Percentiles rank a stretch among this genome's conserved stretches.
Evolutionary conservation across 2,113 vertebrate species (phyloP).

Genomic region (Plestiodon gilberti): DNA sequence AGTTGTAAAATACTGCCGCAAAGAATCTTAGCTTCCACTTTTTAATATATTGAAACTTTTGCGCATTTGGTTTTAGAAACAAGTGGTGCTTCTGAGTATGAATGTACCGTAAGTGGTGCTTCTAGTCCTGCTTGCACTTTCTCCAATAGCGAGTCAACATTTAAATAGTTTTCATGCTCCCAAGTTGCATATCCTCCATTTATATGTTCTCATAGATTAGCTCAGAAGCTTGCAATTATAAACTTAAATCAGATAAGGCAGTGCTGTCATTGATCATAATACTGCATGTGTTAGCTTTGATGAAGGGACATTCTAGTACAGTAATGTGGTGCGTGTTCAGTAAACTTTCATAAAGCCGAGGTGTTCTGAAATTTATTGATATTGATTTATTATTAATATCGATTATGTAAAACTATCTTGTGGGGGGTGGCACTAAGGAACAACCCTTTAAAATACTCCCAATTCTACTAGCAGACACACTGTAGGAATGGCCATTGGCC

Average conservation of each 20-base stretch:
- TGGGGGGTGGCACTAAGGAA: not conserved
- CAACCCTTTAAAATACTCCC: not conserved
- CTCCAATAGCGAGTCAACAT: not conserved
- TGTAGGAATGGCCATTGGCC: not conserved
- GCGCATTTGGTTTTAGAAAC: slow-evolving; percentile 10
- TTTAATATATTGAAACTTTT: not conserved
- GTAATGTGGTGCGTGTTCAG: not conserved
- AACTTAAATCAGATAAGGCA: not conserved
- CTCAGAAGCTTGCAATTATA: slow-evolving; percentile 15
- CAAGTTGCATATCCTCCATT: not conserved
- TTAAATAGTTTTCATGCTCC: not conserved
- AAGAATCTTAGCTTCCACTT: not conserved
- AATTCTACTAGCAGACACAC: not conserved
- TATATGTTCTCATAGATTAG: not conserved
- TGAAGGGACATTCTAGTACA: not conserved
- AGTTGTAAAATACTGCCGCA: slow-evolving; percentile 27
- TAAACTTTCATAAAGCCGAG: not conserved
- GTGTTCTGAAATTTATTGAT: not conserved
- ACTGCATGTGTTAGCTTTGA: not conserved
- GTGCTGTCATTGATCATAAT: not conserved
- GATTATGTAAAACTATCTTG: not conserved
- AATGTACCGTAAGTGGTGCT: too few species aligned
- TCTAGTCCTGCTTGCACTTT: not conserved
- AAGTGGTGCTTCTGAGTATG: not conserved
- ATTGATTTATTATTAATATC: too few species aligned